A percentile compares a stretch with the other conserved stretches of the same genome.
Evolutionary conservation across 2,113 vertebrate genomes (phyloP).

Genomic region (Mirounga angustirostris): DNA sequence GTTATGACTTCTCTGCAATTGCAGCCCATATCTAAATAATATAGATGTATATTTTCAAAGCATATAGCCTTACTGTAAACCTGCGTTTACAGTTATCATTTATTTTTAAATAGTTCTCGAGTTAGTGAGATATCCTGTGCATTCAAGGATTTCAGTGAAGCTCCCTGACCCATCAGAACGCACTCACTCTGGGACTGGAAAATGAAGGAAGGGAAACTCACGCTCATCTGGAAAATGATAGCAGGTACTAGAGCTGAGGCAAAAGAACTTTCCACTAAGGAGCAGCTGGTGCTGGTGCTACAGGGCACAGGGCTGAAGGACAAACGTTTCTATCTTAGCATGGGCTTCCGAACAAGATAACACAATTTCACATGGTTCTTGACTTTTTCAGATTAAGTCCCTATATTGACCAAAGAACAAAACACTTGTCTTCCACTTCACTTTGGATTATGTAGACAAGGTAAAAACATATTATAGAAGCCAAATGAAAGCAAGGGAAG

Average conservation of each 20-base stretch:
- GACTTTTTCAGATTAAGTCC: neutral
- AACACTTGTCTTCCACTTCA: neutral
- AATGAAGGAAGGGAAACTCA: constrained; percentile 75
- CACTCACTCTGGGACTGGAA: constrained; percentile 70
- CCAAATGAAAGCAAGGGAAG: neutral
- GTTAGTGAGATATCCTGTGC: constrained; percentile 49
- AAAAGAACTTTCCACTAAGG: constrained; percentile 69
- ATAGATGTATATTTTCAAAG: constrained; percentile 82
- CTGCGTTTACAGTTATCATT: constrained; percentile 74
- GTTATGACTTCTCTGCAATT: constrained; percentile 76
- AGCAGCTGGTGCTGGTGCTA: constrained; percentile 36
- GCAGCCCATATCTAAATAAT: constrained; percentile 79
- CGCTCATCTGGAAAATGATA: constrained; percentile 80
- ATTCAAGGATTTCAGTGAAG: constrained; percentile 26
- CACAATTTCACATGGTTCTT: neutral
- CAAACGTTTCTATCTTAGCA: constrained; percentile 73
- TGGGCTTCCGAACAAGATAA: constrained; percentile 41
- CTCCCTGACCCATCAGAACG: constrained; percentile 46
- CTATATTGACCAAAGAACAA: neutral
- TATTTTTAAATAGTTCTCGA: constrained; percentile 78
- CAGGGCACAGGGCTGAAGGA: constrained; percentile 59
- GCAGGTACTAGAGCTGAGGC: constrained; percentile 66
- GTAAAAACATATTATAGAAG: neutral
- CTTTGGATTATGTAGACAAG: neutral
- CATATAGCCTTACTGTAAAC: constrained; percentile 75